A percentile compares a stretch with the other conserved stretches of the same genome.
Conservation (phyloP, 2,797 vertebrate genomes). For the Cheirogaleus major region DNA sequence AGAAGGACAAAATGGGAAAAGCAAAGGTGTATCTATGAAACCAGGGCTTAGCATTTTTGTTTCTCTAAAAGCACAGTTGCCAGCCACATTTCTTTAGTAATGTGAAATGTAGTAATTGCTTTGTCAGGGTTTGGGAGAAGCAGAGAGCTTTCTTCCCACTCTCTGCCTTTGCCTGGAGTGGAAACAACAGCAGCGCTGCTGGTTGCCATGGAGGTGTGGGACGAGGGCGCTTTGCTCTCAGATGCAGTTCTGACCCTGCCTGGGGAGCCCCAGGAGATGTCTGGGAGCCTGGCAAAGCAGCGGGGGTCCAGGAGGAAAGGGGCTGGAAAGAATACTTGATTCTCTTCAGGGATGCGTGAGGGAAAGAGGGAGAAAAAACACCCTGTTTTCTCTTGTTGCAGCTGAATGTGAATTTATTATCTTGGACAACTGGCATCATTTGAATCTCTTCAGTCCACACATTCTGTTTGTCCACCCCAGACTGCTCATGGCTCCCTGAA, state of each 20-base stretch:
- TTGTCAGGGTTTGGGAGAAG: slow-evolving; percentile 54
- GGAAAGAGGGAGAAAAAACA: not conserved
- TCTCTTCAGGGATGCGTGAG: not conserved
- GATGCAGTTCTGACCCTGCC: not conserved
- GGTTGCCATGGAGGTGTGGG: slow-evolving; percentile 61
- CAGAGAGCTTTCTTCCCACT: not conserved
- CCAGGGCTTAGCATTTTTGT: not conserved
- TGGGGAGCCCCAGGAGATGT: not conserved
- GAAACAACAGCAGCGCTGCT: not conserved
- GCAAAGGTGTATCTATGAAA: not conserved
- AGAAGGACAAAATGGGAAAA: slow-evolving; percentile 54
- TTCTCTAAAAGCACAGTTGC: not conserved
- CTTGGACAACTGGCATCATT: not conserved
- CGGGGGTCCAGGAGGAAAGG: not conserved
- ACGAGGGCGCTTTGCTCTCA: not conserved
- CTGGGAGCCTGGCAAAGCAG: not conserved
- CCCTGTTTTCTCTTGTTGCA: not conserved
- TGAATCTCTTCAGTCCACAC: not conserved
- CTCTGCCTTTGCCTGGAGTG: not conserved
- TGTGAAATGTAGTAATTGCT: slow-evolving; percentile 73
- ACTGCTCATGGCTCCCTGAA: not conserved
- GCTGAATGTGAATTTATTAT: not conserved
- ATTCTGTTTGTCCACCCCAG: not conserved
- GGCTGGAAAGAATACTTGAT: not conserved
- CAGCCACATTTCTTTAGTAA: slow-evolving; percentile 49